Conservation (phyloP, 2,888 invertebrate species). For the Serrognathus titanus region DNA sequence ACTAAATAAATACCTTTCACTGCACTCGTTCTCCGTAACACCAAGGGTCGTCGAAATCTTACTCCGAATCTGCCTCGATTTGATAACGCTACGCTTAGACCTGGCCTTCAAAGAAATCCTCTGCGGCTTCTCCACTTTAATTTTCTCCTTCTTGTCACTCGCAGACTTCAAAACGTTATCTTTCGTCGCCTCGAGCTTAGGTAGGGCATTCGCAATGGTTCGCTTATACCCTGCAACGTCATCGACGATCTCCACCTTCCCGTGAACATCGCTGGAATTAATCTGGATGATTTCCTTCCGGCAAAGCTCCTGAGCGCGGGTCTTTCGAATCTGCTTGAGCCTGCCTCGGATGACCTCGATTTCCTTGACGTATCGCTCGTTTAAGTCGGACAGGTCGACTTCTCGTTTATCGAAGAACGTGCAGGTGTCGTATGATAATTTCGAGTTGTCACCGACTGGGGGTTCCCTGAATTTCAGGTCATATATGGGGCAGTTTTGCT, state of each 20-base stretch:
- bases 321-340: slow-evolving; percentile 36
- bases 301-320: background rate
- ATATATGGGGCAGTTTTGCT: background rate
- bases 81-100: slow-evolving; percentile 22
- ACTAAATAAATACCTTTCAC: too few species aligned
- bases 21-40: background rate
- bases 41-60: slow-evolving; percentile 18
- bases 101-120: slow-evolving; percentile 29
- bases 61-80: slow-evolving; percentile 22
- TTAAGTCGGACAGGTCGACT: slow-evolving; percentile 33
- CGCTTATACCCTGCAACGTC: slow-evolving; percentile 1
- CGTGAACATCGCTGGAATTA: slow-evolving; percentile 13
- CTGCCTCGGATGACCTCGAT: slow-evolving; percentile 40
- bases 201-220: slow-evolving; percentile 3
- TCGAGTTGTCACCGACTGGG: background rate
- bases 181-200: slow-evolving; percentile 2
- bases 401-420: slow-evolving; percentile 42
- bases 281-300: slow-evolving; percentile 13
- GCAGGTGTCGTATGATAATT: slow-evolving; percentile 35
- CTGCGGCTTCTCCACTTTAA: slow-evolving; percentile 3
- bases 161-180: background rate
- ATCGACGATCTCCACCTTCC: slow-evolving; percentile 21
- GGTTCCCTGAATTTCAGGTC: slow-evolving; percentile 6
- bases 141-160: background rate
- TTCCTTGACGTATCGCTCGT: slow-evolving; percentile 39